A percentile compares a stretch with the other conserved stretches of the same genome.
These are phyloP conservation scores for Agonopterix subpropinquella DNA, from an alignment of 2,888 invertebrate genomes.

Conservation along the genomic window DNA sequence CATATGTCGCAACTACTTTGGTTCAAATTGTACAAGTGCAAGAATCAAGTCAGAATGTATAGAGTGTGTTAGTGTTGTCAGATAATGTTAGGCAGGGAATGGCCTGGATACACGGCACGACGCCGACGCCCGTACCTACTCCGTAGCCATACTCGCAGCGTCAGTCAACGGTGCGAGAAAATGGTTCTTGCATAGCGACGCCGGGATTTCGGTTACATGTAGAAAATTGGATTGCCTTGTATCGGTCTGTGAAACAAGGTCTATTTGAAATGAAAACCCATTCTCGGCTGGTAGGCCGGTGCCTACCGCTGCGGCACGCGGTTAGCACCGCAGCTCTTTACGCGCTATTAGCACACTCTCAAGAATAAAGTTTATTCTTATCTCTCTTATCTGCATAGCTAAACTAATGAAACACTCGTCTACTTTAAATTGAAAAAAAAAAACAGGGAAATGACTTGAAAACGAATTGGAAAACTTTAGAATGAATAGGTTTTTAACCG, in stretches of 20 bases:
- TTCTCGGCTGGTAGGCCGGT: conserved; percentile 11
- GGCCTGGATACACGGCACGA: conserved; percentile 42
- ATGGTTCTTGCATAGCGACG: conserved; percentile 33
- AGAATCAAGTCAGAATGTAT: conserved; percentile 35
- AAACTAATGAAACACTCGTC: too few relatives aligned
- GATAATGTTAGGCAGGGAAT: conserved; percentile 34
- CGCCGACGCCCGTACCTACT: conserved; percentile 17
- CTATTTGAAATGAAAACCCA: conserved; percentile 41
- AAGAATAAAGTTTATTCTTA: too few relatives aligned
- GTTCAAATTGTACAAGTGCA: neutral
- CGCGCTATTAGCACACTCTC: too few relatives aligned
- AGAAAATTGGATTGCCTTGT: conserved; percentile 58
- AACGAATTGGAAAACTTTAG: too few relatives aligned
- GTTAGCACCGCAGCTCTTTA: too few relatives aligned
- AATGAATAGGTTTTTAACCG: too few relatives aligned
- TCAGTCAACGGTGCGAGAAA: conserved; percentile 34
- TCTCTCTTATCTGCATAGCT: too few relatives aligned
- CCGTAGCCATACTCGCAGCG: conserved; percentile 26
- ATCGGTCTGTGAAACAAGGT: conserved; percentile 39
- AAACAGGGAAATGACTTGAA: too few relatives aligned
- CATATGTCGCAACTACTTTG: neutral
- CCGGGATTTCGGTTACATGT: conserved; percentile 39
- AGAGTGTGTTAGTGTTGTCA: conserved; percentile 28
- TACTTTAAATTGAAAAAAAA: too few relatives aligned
- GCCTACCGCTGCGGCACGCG: neutral